These are phyloP conservation scores for Drosophila nr. medialis DNA, from an alignment of 2,888 invertebrate genomes.

Conservation along the genomic window DNA sequence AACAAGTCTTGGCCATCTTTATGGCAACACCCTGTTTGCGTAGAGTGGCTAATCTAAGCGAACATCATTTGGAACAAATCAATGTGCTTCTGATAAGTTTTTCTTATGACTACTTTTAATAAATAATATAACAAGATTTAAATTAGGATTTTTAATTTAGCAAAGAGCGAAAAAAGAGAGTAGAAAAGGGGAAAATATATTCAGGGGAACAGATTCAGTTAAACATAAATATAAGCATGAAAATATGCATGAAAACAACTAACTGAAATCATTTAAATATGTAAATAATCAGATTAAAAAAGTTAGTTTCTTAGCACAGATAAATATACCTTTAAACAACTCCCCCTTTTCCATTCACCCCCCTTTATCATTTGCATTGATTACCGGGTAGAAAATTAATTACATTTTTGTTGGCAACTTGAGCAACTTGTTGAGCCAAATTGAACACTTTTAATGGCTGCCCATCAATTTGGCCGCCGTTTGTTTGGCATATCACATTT, in stretches of 20 bases:
- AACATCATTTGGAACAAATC: background rate
- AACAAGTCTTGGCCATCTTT: background rate
- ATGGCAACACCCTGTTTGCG: background rate
- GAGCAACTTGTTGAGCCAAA: slow-evolving; percentile 55
- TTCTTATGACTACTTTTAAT: too few species aligned
- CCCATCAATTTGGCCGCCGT: slow-evolving; percentile 41
- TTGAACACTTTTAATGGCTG: slow-evolving; percentile 41
- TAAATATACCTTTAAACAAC: background rate
- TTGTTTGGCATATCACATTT: slow-evolving; percentile 45
- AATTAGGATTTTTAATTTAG: background rate
- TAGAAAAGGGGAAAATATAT: too few species aligned
- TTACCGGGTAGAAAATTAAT: slow-evolving; percentile 45
- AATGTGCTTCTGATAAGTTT: background rate
- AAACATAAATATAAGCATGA: background rate
- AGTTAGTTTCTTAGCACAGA: background rate
- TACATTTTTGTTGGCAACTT: slow-evolving; percentile 39
- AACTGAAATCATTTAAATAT: background rate
- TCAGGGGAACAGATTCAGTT: background rate
- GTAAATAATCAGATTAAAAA: background rate
- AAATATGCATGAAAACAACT: too few species aligned
- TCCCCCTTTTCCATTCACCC: background rate
- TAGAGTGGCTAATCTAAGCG: background rate
- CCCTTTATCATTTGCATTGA: background rate
- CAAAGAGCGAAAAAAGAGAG: background rate
- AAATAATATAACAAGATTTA: too few species aligned